Percentiles rank a stretch among this genome's conserved stretches.
phyloP scores from a whole-genome alignment of 2,113 vertebrate species.

The Arenaria interpres region DNA sequence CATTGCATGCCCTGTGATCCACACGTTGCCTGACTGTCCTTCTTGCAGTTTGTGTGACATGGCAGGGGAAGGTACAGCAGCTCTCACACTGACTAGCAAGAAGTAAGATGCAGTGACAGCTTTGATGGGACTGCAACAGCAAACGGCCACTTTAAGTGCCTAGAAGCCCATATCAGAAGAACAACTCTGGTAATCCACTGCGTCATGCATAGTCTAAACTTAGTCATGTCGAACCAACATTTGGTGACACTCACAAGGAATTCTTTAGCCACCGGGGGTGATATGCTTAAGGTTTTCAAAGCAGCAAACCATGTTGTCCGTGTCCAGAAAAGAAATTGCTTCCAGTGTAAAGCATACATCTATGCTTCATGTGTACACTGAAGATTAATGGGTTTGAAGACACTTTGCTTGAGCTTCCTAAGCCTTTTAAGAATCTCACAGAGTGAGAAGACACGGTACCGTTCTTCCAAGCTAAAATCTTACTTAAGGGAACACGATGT shows the following conservation, averaged over 20 bases:
- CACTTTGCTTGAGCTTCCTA: not conserved
- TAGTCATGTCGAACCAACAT: rapidly evolving
- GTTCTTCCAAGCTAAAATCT: conserved; percentile 2
- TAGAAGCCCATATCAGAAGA: not conserved
- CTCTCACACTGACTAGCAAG: not conserved
- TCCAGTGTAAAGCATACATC: not conserved
- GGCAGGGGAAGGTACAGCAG: not conserved
- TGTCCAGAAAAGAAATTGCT: not conserved
- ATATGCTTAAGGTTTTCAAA: not conserved
- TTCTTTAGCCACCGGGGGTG: not conserved
- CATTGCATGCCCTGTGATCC: not conserved
- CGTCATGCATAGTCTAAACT: not conserved
- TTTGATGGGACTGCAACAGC: not conserved
- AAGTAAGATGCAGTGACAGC: not conserved
- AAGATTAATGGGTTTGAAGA: not conserved
- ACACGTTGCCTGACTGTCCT: not conserved
- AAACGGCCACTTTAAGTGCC: not conserved
- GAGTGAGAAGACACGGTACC: not conserved
- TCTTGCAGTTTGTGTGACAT: not conserved
- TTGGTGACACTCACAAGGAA: not conserved
- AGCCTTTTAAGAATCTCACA: not conserved
- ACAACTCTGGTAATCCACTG: not conserved
- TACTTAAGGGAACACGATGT: not conserved
- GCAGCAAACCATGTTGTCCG: not conserved
- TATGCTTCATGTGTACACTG: not conserved